Evolutionary conservation across 2,113 vertebrate genomes (phyloP).

Genomic region (Sylvia atricapilla): DNA sequence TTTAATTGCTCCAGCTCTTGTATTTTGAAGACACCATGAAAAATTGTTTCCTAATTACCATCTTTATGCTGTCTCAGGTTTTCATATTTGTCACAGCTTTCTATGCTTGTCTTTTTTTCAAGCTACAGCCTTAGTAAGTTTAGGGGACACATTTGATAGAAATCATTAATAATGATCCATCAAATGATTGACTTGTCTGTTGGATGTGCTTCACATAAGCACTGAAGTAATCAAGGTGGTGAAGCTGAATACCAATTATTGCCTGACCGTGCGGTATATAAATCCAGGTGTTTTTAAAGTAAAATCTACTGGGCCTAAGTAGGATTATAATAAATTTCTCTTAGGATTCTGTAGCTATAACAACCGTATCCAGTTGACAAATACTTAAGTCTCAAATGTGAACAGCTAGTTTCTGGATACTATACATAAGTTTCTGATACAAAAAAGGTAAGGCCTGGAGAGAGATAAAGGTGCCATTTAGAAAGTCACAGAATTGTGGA

Average conservation of each 20-base stretch:
- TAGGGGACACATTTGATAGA: neutral
- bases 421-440: neutral
- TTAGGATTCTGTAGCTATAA: neutral
- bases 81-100: neutral
- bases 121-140: neutral
- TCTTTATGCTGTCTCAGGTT: neutral
- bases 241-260: neutral
- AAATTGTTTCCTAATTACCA: neutral
- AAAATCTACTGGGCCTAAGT: neutral
- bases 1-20: neutral
- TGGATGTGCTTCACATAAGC: neutral
- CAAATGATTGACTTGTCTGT: neutral
- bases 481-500: neutral
- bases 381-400: neutral
- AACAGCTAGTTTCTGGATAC: neutral
- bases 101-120: neutral
- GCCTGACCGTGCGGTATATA: neutral
- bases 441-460: neutral
- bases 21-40: neutral
- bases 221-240: neutral
- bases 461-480: neutral
- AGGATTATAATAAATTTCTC: neutral
- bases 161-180: neutral
- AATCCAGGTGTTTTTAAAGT: neutral
- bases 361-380: neutral